These are phyloP conservation scores for Coreius guichenoti DNA, from an alignment of 2,797 vertebrate species.

Conservation along the genomic window DNA sequence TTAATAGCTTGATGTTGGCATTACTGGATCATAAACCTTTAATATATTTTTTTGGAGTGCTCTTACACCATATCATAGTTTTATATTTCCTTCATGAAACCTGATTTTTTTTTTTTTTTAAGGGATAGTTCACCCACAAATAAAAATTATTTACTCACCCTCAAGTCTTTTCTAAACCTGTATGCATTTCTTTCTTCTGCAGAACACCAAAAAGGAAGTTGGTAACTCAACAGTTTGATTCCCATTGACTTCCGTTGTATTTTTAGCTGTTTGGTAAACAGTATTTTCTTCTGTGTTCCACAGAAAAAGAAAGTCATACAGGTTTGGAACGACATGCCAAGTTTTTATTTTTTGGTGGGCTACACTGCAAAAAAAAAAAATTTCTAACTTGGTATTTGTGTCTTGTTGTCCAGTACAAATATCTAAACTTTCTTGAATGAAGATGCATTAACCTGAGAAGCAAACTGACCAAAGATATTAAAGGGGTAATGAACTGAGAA, in stretches of 20 bases:
- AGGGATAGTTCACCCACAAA: not conserved
- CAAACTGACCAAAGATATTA: no score
- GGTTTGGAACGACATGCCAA: not conserved
- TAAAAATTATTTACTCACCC: not conserved
- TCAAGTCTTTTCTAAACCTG: not conserved
- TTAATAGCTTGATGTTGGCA: conserved; percentile 67
- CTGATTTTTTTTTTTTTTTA: not conserved
- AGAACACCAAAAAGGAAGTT: not conserved
- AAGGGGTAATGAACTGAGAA: no score
- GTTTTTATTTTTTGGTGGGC: not conserved
- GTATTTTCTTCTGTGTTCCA: not conserved
- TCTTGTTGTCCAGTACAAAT: not conserved
- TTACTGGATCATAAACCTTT: conserved; percentile 67
- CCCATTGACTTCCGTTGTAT: not conserved
- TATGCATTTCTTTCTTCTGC: not conserved
- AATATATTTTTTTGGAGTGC: not conserved
- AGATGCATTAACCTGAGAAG: not conserved
- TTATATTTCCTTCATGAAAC: not conserved
- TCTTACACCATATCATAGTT: not conserved
- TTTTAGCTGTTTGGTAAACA: not conserved
- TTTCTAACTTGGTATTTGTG: not conserved
- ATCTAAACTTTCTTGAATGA: not conserved
- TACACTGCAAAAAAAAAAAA: no score
- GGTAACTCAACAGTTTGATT: not conserved
- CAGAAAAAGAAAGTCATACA: not conserved